These are phyloP conservation scores for Chaunax sp. DNA, from an alignment of 2,797 vertebrate genomes.

Conservation along the genomic window DNA sequence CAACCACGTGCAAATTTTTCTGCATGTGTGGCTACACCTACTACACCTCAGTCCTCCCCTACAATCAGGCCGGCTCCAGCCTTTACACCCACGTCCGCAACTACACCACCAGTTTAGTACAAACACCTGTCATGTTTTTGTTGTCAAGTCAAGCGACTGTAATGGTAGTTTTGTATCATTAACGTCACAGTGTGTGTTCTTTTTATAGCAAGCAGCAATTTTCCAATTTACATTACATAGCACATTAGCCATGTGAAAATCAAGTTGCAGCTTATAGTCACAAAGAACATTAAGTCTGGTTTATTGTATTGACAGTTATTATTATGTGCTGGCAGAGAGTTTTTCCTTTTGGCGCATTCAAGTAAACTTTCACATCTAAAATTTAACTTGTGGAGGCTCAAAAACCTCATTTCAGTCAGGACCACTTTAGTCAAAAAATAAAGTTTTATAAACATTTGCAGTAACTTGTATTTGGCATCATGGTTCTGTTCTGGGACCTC, in stretches of 20 bases:
- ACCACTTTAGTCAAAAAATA: no score
- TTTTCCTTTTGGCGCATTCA: neutral
- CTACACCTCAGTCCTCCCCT: slow-evolving; percentile 90
- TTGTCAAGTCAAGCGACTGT: neutral
- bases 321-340: no score
- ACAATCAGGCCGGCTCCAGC: slow-evolving; percentile 90
- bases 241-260: neutral
- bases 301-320: no score
- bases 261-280: neutral
- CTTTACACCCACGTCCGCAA: slow-evolving; percentile 84
- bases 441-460: no score
- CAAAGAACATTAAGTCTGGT: neutral
- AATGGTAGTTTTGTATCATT: no score
- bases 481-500: no score
- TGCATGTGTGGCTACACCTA: slow-evolving; percentile 92
- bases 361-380: neutral
- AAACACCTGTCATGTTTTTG: neutral
- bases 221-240: neutral
- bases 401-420: no score
- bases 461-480: no score
- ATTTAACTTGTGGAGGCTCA: neutral
- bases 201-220: neutral
- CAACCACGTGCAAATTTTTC: slow-evolving; percentile 83
- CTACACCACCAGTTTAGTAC: slow-evolving; percentile 88
- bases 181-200: neutral